Conservation (phyloP, 2,888 invertebrate species). For the Dicranocentrus wangi region DNA sequence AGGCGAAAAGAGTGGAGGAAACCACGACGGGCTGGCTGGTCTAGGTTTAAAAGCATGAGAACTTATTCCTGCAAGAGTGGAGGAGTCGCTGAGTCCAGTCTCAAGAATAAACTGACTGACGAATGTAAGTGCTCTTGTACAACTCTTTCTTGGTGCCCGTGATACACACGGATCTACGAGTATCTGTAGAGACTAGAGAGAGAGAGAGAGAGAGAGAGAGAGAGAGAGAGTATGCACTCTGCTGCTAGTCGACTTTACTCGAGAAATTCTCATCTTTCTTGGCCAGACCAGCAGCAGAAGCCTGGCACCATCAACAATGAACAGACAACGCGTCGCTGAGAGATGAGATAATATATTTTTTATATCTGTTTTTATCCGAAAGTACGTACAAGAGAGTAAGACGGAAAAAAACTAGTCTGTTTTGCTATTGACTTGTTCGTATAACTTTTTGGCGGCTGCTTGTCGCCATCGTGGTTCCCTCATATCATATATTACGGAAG, state of each 20-base stretch:
- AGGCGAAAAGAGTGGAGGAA: neutral
- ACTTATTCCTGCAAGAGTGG: slow-evolving; percentile 13
- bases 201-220: no score
- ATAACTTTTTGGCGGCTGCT: slow-evolving; percentile 59
- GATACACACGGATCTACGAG: no score
- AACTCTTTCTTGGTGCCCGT: slow-evolving; percentile 4
- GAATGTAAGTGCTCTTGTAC: slow-evolving; percentile 55
- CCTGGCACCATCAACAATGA: slow-evolving; percentile 67
- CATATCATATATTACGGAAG: slow-evolving; percentile 63
- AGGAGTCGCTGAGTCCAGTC: slow-evolving; percentile 51
- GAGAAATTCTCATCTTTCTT: slow-evolving; percentile 52
- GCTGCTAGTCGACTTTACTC: no score
- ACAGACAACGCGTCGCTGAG: slow-evolving; percentile 58
- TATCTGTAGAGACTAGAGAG: neutral
- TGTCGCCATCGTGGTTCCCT: slow-evolving; percentile 54
- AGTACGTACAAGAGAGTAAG: slow-evolving; percentile 22
- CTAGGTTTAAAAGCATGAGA: no score
- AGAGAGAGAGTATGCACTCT: neutral
- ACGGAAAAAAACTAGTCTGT: slow-evolving; percentile 50
- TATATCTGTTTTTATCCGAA: slow-evolving; percentile 44
- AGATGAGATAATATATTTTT: slow-evolving; percentile 58
- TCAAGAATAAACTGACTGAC: slow-evolving; percentile 46
- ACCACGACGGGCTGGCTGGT: neutral
- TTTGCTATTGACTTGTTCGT: slow-evolving; percentile 60
- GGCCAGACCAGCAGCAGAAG: slow-evolving; percentile 59